Base-by-base conservation (phyloP, 2,113 vertebrate genomes). In the Electrona antarctica region DNA sequence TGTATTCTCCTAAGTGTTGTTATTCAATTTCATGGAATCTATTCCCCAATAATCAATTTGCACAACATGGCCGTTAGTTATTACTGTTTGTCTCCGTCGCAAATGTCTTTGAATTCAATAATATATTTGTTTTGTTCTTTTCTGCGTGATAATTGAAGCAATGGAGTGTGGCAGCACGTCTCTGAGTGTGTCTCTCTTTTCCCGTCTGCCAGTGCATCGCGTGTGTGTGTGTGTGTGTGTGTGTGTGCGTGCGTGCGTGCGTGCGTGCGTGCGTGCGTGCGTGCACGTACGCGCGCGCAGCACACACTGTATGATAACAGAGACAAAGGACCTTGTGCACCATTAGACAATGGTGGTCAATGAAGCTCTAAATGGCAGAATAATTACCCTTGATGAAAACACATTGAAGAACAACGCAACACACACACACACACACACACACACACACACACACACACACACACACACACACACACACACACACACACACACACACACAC, bases 11-110 rank as follows among this genome's bases (percentile, higher is more conserved):
- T 84, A 71, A 75, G 69, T 83, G 74, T 85, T 85, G 82, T 89
- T 88, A 84, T 81, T 80, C 85, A 82, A 78, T 86, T 89, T 82
- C 82, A 86, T 70, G 72, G 69, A 65, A 68, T 85, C 87, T 87
- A 82, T 76, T 63, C 68, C 56, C 48, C 12, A 41, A 21, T 86
- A 85, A 89, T 89, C 81, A 84, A 81, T 90, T 85, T 77, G 69
- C 85, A 74, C 74, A 89, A 88, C 85, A 85, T 72, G 81, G 41
- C 69, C 69, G 73, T 87, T 87, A 83, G 70, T 85, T 89, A 78
- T 82, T 79, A 33, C 74, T 71, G 65, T 78, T 78, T 80, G 67
- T 66, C 74, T 80, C 86, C 69, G 82, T 71, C 75, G 58, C 79
- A 83, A 73, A 80, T 81, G 80, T 76, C 78, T 73, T 74, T 58